Conservation (phyloP, 1,140 invertebrate species). For the Tigriopus japonicus region DNA sequence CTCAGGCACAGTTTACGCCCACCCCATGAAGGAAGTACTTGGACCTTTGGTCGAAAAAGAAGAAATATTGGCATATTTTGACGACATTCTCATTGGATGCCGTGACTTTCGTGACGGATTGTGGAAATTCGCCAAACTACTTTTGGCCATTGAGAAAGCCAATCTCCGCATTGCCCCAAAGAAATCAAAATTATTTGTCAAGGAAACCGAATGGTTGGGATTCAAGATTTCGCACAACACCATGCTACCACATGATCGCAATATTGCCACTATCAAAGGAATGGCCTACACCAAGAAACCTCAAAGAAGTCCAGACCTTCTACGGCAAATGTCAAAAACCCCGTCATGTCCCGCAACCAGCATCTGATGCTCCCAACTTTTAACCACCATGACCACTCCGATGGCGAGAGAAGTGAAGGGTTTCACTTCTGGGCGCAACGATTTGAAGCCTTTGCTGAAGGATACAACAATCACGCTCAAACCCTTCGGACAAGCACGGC, state of each 20-base stretch:
- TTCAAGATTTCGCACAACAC: neutral
- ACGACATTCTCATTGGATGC: too few species aligned
- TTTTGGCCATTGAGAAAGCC: neutral
- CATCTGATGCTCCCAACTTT: too few species aligned
- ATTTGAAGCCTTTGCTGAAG: too few species aligned
- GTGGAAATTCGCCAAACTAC: neutral
- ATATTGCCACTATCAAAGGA: neutral
- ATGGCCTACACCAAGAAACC: neutral
- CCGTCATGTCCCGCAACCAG: too few species aligned
- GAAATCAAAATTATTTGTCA: neutral
- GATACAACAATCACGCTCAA: too few species aligned
- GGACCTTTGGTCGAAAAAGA: neutral
- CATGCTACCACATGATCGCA: neutral
- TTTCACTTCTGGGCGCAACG: too few species aligned
- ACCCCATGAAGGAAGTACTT: neutral
- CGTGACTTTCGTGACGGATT: too few species aligned
- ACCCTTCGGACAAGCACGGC: too few species aligned
- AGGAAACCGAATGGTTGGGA: neutral
- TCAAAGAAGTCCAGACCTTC: constrained; percentile 3
- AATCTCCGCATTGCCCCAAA: neutral
- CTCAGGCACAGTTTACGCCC: neutral
- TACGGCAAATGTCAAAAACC: neutral
- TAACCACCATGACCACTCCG: too few species aligned
- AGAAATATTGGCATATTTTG: too few species aligned
- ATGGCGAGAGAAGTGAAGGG: too few species aligned